A percentile compares a stretch with the other conserved stretches of the same genome.
Conservation (phyloP, 2,113 vertebrate species). For the Helogale parvula region DNA sequence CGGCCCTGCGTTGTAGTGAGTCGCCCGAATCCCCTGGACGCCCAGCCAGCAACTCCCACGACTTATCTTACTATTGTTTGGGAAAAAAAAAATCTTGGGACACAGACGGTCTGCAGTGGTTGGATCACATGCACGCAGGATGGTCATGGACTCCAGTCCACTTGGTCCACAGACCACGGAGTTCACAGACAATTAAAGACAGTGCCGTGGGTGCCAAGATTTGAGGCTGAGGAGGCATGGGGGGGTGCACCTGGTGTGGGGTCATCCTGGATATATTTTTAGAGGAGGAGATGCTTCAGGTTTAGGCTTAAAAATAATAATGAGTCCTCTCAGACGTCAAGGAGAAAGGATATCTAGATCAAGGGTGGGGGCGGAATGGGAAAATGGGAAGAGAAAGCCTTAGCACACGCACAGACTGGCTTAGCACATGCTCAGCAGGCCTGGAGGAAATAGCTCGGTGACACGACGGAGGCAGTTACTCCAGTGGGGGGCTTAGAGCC, state of each 20-base stretch:
- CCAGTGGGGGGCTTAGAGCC: background rate
- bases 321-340: background rate
- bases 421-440: background rate
- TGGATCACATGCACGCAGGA: background rate
- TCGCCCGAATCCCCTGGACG: background rate
- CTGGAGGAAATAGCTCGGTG: background rate
- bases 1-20: background rate
- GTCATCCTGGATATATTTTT: background rate
- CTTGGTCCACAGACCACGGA: background rate
- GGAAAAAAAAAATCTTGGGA: background rate
- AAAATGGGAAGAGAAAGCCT: background rate
- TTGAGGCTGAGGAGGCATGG: background rate
- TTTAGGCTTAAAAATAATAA: background rate
- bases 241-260: background rate
- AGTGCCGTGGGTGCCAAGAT: fast-evolving
- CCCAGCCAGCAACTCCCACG: background rate
- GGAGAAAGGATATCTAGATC: background rate
- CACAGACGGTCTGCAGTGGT: background rate
- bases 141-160: fast-evolving
- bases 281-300: background rate
- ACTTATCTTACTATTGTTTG: background rate
- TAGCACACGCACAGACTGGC: background rate
- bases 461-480: background rate
- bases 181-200: background rate
- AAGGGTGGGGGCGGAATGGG: background rate